phyloP scores from a whole-genome alignment of 2,888 invertebrate species.

The Amphipyra berbera region DNA sequence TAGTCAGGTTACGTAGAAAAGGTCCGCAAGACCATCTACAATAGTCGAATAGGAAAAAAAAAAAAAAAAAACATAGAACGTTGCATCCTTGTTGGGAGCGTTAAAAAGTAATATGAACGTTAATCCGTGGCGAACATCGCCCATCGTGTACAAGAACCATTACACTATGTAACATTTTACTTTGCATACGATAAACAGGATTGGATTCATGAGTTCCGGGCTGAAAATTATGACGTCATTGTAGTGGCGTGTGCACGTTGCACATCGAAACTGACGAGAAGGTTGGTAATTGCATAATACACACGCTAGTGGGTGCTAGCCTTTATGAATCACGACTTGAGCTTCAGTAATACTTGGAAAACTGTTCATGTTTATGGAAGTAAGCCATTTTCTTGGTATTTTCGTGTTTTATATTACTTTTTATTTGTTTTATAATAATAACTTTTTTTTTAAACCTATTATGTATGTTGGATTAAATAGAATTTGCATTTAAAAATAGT shows the following conservation, averaged over 20 bases:
- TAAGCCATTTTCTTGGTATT: constrained; percentile 21
- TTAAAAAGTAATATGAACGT: constrained; percentile 31
- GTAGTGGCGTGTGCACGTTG: constrained; percentile 52
- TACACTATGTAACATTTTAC: constrained; percentile 53
- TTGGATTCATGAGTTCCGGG: constrained; percentile 50
- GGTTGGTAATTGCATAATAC: constrained; percentile 56
- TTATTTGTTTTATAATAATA: constrained; percentile 3
- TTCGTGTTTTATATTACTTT: constrained; percentile 2
- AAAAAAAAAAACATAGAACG: too few relatives aligned
- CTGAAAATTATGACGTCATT: constrained; percentile 56
- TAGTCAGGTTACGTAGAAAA: too few relatives aligned
- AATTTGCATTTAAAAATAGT: too few relatives aligned
- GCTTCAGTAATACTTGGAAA: constrained; percentile 31
- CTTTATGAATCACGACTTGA: constrained; percentile 37
- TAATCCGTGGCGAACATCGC: constrained; percentile 17
- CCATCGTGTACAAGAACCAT: constrained; percentile 43
- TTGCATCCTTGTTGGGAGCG: neutral
- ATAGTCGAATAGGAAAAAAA: too few relatives aligned
- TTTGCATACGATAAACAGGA: constrained; percentile 51
- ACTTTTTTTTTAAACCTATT: neutral
- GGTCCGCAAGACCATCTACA: too few relatives aligned
- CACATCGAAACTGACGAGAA: constrained; percentile 52
- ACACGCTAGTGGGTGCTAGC: constrained; percentile 30
- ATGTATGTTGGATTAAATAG: neutral
- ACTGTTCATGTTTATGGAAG: constrained; percentile 17